Base-by-base conservation (phyloP, 2,113 vertebrate genomes). In the Narcine bancroftii region DNA sequence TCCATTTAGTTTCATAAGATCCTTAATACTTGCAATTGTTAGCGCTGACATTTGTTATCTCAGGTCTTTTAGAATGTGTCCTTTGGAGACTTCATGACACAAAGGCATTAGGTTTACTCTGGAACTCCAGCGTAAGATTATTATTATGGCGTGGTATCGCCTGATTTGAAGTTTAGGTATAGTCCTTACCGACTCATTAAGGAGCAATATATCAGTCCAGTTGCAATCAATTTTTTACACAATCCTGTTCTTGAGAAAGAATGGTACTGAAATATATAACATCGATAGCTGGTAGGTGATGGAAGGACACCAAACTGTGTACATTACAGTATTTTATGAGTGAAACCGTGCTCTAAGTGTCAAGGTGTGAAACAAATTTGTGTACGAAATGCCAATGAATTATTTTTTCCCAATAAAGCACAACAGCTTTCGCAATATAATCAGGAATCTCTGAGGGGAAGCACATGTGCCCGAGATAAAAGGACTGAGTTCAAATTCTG, bases 161-260 rank as follows among this genome's bases (percentile, higher is more conserved):
- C 63, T 69, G 65, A 65, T 91, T 91, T 71, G 89, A 91, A 91
- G 65, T 91, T 69, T 91, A 65, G 66, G 89, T 45, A 69, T 65
- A 66, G 65, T 91, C 65, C 71, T 91, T 91, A 71, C 89, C 29
- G 36, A 71, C 89, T 69, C 65, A 71, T 91, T 91, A 91, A 69
- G 89, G 89, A 42, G 66, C 26, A 19, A 91, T 91, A 69, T 69
- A 69, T 71, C 65, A 33, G 47, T 33, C 89, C 47, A 26, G 63
- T 69, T 39, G 65, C 65, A 47, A 91, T 91, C 63, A 69, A 91
- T 91, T 69, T 91, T 45, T 26, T 60, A 47, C 29, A 69, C 89
- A 69, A 69, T 33, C 24, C 71, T 91, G 65, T 29, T 65, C 66
- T 91, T 6, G 89, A 91, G 89, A 91, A 91, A 91, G 42, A 45